Evolutionary conservation across 2,113 vertebrate genomes (phyloP).

Genomic region (Poecile atricapillus): DNA sequence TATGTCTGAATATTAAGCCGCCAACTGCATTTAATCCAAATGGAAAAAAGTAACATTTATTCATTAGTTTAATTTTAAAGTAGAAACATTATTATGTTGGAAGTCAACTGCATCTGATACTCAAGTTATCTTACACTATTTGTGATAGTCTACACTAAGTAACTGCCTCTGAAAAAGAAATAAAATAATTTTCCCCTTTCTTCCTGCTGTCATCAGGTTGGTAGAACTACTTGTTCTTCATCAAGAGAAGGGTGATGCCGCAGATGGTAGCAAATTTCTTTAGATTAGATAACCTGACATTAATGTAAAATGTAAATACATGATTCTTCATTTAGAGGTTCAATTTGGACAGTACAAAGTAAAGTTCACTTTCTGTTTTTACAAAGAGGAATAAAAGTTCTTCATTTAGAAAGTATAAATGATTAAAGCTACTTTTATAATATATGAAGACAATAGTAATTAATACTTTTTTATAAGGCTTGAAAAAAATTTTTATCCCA

Average conservation of each 20-base stretch:
- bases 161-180: not conserved
- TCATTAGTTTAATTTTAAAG: not conserved
- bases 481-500: not conserved
- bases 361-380: not conserved
- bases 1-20: not conserved
- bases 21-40: not conserved
- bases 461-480: not conserved
- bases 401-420: not conserved
- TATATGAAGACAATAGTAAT: not conserved
- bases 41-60: not conserved
- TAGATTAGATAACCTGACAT: not conserved
- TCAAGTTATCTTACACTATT: not conserved
- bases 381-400: not conserved
- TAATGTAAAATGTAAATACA: not conserved
- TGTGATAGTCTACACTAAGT: not conserved
- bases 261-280: not conserved
- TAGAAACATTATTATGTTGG: not conserved
- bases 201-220: not conserved
- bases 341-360: not conserved
- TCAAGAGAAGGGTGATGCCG: not conserved
- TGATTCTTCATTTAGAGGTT: not conserved
- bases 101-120: not conserved
- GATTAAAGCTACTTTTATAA: not conserved
- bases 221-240: not conserved
- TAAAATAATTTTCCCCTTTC: not conserved